Percentiles rank a stretch among this genome's conserved stretches.
Evolutionary conservation across 2,797 vertebrate species (phyloP).

Genomic region (Trachurus trachurus): DNA sequence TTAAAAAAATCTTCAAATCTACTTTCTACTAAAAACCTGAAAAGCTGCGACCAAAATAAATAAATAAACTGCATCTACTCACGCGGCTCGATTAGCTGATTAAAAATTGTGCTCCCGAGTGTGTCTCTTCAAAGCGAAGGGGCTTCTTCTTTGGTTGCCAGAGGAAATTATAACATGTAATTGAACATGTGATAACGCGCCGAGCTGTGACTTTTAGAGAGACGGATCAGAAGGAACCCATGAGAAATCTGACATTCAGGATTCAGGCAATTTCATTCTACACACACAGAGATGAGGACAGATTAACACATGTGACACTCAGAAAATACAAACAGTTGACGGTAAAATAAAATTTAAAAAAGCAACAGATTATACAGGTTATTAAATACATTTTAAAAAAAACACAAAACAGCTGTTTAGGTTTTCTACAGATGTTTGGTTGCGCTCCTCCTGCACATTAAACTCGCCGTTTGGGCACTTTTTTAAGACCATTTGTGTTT

Average conservation of each 20-base stretch:
- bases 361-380: conserved; percentile 32
- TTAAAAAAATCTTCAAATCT: background rate
- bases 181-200: background rate
- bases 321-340: conserved; percentile 17
- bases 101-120: conserved; percentile 38
- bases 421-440: conserved; percentile 78
- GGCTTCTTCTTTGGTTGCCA: background rate
- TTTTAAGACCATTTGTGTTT: conserved; percentile 85
- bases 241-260: conserved; percentile 34
- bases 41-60: background rate
- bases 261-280: conserved; percentile 27
- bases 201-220: conserved; percentile 3
- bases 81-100: background rate
- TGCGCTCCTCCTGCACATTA: conserved; percentile 52
- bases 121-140: background rate
- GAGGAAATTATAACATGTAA: background rate
- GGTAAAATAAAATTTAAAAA: conserved; percentile 1
- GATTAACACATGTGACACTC: background rate
- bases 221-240: conserved; percentile 68
- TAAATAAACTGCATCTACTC: background rate
- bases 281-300: conserved; percentile 11
- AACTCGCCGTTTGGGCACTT: conserved; percentile 79
- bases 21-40: background rate
- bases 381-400: conserved; percentile 11
- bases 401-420: background rate